Percentiles rank a stretch among this genome's conserved stretches.
Evolutionary conservation across 2,113 vertebrate species (phyloP).

Genomic region (Mustela lutreola): DNA sequence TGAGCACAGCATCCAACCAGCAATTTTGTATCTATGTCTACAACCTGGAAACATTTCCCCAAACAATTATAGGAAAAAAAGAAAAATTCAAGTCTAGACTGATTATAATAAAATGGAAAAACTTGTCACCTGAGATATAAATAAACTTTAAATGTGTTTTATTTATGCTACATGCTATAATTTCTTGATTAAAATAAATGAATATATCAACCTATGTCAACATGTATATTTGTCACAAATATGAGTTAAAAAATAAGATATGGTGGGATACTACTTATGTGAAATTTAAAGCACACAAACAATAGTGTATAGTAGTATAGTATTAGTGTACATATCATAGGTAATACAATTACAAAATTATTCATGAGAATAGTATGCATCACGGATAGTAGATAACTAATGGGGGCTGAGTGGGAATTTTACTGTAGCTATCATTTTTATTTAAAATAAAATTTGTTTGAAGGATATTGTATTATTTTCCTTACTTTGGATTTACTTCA

Average conservation of each 20-base stretch:
- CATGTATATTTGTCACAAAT: background rate
- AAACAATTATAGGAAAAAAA: background rate
- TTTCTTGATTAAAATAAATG: constrained; percentile 44
- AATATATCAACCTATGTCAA: background rate
- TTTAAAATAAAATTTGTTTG: background rate
- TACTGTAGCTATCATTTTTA: background rate
- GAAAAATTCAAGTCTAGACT: background rate
- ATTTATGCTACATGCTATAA: background rate
- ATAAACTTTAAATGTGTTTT: background rate
- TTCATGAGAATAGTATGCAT: background rate
- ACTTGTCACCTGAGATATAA: background rate
- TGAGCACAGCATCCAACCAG: background rate
- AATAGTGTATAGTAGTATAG: background rate
- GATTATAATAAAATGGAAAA: background rate
- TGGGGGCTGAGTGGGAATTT: background rate
- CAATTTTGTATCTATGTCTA: background rate
- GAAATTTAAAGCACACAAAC: constrained; percentile 2
- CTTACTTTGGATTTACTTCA: background rate
- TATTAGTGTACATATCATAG: background rate
- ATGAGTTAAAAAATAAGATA: constrained; percentile 2
- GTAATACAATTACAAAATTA: background rate
- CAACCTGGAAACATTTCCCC: background rate
- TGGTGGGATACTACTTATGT: background rate
- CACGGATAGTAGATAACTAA: background rate
- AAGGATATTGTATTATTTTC: background rate